Evolutionary conservation across 1,140 invertebrate genomes (phyloP), one percentile per base, ranked within the genome.

Genomic region (Caerostris extrusa): DNA sequence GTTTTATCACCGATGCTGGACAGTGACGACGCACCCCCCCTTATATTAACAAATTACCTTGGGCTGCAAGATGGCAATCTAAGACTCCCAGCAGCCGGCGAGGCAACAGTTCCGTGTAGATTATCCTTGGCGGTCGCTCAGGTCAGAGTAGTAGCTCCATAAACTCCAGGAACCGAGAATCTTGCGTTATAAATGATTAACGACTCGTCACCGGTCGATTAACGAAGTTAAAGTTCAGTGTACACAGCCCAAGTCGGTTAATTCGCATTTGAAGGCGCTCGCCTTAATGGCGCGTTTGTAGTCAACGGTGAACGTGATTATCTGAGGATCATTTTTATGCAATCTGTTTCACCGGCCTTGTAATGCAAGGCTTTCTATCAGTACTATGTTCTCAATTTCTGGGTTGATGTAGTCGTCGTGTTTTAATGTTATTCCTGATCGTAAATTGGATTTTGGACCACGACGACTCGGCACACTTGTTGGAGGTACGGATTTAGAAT

Each of bases 181-280:
- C 82, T 34, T 58, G 6, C 82, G 53, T 58, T 83, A 83, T 83
- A 83, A 83, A 58, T 83, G 82, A 83, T 83, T 83, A 58, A 83
- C 82, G 82, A 83, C 82, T n/a, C n/a, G 53, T 12, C 55, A 58
- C 82, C 82, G 82, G 55, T 83, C 82, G 82, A 83, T 83, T 83
- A 83, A 58, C 82, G 55, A 83, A 83, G 82, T 83, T 83, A 57
- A 6, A n/a, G 14, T 83, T 83, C n/a, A 57, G n/a, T 57, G 55
- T 55, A 83, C 53, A 34, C 34, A 34, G 34, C 34, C 34, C 34
- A 34, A 19, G 7, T 58, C 82, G 55, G 82, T 83, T 83, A 83
- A 83, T 83, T 83, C 82, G 82, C 82, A 83, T 83, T 83, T 83
- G 82, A 83, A 57, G 82, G 82, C 82, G 82, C 56, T 58, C n/a